These are phyloP conservation scores for Quadroppia sp. DNA, from an alignment of 2,888 invertebrate species.

Conservation along the genomic window DNA sequence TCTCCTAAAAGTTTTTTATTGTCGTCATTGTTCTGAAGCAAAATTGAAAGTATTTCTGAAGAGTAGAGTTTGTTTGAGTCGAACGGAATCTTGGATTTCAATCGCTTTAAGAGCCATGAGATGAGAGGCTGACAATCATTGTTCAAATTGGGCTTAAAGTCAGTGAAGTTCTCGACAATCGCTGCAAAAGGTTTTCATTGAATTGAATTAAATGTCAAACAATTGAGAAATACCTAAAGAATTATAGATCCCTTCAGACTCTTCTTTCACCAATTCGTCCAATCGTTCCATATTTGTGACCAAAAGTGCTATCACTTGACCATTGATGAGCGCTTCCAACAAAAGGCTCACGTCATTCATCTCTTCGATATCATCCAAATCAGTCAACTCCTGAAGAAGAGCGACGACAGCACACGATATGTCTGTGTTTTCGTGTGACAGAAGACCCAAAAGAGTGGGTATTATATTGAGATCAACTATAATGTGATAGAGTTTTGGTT, in stretches of 20 bases:
- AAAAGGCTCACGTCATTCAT: slow-evolving; percentile 81
- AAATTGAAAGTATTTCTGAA: slow-evolving; percentile 90
- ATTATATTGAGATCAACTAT: slow-evolving; percentile 84
- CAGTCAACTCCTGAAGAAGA: slow-evolving; percentile 79
- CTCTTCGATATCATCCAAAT: slow-evolving; percentile 91
- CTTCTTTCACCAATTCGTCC: slow-evolving; percentile 88
- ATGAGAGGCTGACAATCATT: slow-evolving; percentile 87
- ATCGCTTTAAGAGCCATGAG: slow-evolving; percentile 83
- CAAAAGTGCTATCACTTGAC: slow-evolving; percentile 76
- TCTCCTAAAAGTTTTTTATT: slow-evolving; percentile 68
- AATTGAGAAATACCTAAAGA: slow-evolving; percentile 71
- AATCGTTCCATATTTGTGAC: slow-evolving; percentile 69
- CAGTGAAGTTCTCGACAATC: slow-evolving; percentile 91
- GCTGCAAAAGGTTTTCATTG: slow-evolving; percentile 56
- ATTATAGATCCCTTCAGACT: slow-evolving; percentile 93
- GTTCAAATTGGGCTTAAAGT: slow-evolving; percentile 74
- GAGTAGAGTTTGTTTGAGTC: slow-evolving; percentile 92
- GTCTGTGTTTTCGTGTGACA: slow-evolving; percentile 89
- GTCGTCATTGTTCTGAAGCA: slow-evolving; percentile 78
- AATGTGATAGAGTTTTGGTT: slow-evolving; percentile 87
- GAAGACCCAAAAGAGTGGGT: slow-evolving; percentile 80
- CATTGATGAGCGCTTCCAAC: slow-evolving; percentile 78
- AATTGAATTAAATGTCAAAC: not conserved
- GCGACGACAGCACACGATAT: slow-evolving; percentile 74
- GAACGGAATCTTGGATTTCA: slow-evolving; percentile 78